Evolutionary conservation across 2,797 vertebrate genomes (phyloP), one percentile per base, ranked within the genome.

Genomic region (Echiichthys vipera): DNA sequence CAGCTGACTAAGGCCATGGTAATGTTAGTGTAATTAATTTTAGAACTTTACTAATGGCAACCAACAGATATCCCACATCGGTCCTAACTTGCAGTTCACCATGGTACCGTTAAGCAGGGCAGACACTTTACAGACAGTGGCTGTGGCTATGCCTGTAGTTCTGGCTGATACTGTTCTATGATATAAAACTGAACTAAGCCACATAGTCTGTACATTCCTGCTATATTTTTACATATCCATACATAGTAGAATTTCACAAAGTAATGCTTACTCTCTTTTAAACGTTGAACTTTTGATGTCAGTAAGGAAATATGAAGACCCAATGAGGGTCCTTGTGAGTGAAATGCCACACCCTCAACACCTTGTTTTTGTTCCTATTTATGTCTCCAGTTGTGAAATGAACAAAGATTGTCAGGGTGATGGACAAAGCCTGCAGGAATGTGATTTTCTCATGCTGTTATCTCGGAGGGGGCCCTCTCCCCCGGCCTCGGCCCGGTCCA

Each of bases 401-500:
- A 78, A 32, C 15, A 36, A 2, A 25, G 12, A 69, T 40, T 51
- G 36, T 43, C 45, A 17, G 27, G 47, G 50, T 24, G 49, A 43
- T 43, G 27, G 43, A 43, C 7, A 62, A 39, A 54, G 20, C 56
- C 61, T 47, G n/a, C 37, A 42, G 24, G 46, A 34, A 36, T 17
- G n/a, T 17, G 1, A 15, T 47, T 22, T 10, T 66, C 55, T 68
- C 45, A 36, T 10, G 11, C 40, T 39, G 73, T 79, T 83, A 90
- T 88, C 84, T 89, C 0, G 86, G 86, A 51, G 90, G 89, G 0
- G 83, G 68, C 18, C 87, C 86, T 83, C 91, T 84, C 6, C 93
- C 92, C 1, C 85, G 85, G 9, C 92, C 91, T n/a, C 77, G 83
- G 5, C 88, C 88, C 0, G 56, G 61, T n/a, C 88, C 85, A 4